Evolutionary conservation across 2,797 vertebrate species (phyloP), one percentile per base, ranked within the genome.

Genomic region (Gobionotothen gibberifrons): DNA sequence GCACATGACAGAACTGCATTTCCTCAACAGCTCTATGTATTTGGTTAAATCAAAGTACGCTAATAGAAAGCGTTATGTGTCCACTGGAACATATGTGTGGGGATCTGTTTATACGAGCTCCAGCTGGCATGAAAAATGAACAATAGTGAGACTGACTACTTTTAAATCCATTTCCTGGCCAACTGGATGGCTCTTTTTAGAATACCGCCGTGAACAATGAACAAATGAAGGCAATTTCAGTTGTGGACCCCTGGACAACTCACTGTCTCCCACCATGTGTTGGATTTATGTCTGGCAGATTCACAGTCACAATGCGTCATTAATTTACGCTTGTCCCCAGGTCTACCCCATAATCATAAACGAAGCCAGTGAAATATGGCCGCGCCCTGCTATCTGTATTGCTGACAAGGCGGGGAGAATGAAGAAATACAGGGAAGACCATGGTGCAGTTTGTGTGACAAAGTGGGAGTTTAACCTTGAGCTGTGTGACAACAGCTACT

Each of bases 261-360:
- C 70, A 57, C 65, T 76, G 74, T 89, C 79, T 89, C 74, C 66
- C 76, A 69, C 79, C 82, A 72, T 79, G 90, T 85, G 82, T 59
- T 79, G 81, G 86, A 92, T 91, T 92, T 90, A 92, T 92, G 87
- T 76, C 76, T 79, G 89, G 83, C 88, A 90, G 90, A 90, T 87
- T 93, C 91, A 89, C 82, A 89, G 86, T 89, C 89, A 91, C 87
- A 92, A 90, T 84, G 91, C 76, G 59, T 85, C 88, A 89, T 93
- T 93, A 90, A 93, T 93, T 93, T 90, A 83, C 73, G 84, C 84
- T 81, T 85, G 87, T 92, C 91, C 89, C 81, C 84, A 58, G 79
- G 86, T 87, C 87, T 80, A 78, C 42, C 78, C 83, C 86, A 90
- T 91, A 83, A 92, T 91, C 90, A 93, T 91, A 93, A 93, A 91